Percentiles rank a stretch among this genome's conserved stretches.
These are phyloP conservation scores for Laupala kohalensis DNA, from an alignment of 1,140 invertebrate species.

Conservation along the genomic window DNA sequence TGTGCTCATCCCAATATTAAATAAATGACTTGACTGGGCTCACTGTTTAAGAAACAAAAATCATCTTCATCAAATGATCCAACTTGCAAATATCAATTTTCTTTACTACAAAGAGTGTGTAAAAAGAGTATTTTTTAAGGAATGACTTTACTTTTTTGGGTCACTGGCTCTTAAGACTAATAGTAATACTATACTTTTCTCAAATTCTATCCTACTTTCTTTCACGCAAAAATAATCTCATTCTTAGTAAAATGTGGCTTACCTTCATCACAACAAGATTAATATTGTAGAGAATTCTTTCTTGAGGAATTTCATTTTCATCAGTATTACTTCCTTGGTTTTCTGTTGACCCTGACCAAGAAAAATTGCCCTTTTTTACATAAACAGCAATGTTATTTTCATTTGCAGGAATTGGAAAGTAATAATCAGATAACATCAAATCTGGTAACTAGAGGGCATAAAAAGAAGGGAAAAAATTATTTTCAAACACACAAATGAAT, in stretches of 20 bases:
- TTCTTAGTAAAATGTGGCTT: constrained; percentile 2
- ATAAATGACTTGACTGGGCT: too few relatives aligned
- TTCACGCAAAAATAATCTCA: background rate
- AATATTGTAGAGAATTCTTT: constrained; percentile 25
- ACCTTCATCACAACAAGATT: constrained; percentile 35
- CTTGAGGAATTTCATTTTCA: constrained; percentile 31
- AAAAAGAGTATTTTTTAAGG: too few relatives aligned
- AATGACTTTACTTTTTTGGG: too few relatives aligned
- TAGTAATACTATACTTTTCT: too few relatives aligned
- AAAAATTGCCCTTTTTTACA: constrained; percentile 35
- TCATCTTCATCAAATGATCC: too few relatives aligned
- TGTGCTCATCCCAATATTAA: too few relatives aligned
- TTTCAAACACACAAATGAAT: too few relatives aligned
- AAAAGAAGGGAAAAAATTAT: constrained; percentile 1
- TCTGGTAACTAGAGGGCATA: constrained; percentile 41
- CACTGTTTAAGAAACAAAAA: too few relatives aligned
- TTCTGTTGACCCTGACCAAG: constrained; percentile 18
- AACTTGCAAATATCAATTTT: too few relatives aligned
- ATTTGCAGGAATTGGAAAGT: constrained; percentile 25
- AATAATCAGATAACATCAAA: constrained; percentile 38
- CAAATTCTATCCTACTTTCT: too few relatives aligned
- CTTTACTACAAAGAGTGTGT: too few relatives aligned
- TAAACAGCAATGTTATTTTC: constrained; percentile 25
- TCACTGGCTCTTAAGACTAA: too few relatives aligned
- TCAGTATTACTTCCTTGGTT: constrained; percentile 17